Evolutionary conservation across 2,888 invertebrate species (phyloP).

Genomic region (Agapetus fuscipes): DNA sequence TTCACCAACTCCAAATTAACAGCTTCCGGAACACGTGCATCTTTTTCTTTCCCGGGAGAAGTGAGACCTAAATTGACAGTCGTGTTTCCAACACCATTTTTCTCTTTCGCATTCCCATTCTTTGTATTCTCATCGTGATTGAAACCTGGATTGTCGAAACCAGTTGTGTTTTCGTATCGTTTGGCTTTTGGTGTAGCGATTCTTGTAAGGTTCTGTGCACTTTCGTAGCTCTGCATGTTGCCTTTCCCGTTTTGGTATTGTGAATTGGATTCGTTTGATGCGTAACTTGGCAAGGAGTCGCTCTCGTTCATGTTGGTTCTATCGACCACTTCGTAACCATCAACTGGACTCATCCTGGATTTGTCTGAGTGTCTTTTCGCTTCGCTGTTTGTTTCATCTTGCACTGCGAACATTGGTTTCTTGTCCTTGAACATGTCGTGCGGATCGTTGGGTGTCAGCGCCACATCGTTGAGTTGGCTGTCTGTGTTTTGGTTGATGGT

Average conservation of each 20-base stretch:
- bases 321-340: constrained; percentile 5
- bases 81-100: constrained; percentile 28
- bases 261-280: constrained; percentile 10
- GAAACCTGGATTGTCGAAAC: constrained; percentile 40
- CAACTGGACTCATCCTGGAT: too few species aligned
- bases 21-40: constrained; percentile 45
- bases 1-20: constrained; percentile 74
- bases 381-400: constrained; percentile 18
- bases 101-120: constrained; percentile 27
- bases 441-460: constrained; percentile 18
- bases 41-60: constrained; percentile 24
- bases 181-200: constrained; percentile 27
- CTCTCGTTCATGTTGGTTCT: constrained; percentile 29
- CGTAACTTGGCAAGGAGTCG: constrained; percentile 14
- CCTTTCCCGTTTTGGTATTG: constrained; percentile 29
- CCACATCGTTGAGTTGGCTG: constrained; percentile 10
- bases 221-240: constrained; percentile 32
- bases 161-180: constrained; percentile 18
- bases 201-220: constrained; percentile 30
- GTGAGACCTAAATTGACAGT: constrained; percentile 25
- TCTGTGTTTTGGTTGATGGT: constrained; percentile 8
- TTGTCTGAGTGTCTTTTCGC: constrained; percentile 9
- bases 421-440: constrained; percentile 14
- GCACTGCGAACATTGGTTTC: constrained; percentile 14
- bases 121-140: constrained; percentile 25